Evolutionary conservation across 2,797 vertebrate genomes (phyloP).

Genomic region (Meriones psammophilus): DNA sequence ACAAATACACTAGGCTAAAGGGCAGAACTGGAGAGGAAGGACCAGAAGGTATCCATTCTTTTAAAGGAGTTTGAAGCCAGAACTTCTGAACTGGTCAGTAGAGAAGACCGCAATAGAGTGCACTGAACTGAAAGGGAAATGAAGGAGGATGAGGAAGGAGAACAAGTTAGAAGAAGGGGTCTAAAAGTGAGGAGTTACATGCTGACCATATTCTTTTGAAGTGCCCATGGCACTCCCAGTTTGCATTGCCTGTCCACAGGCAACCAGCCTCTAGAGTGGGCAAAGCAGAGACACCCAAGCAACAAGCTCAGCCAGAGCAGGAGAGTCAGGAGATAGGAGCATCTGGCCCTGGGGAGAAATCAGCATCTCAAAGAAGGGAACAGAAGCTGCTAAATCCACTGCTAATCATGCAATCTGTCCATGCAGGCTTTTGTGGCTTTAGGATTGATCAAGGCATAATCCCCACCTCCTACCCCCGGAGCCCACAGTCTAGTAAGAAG

Average conservation of each 20-base stretch:
- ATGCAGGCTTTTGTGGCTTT: neutral
- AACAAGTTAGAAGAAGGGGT: neutral
- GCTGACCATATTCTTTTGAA: neutral
- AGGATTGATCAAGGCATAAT: slow-evolving; percentile 6
- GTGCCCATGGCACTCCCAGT: neutral
- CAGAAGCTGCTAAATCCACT: neutral
- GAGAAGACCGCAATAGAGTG: neutral
- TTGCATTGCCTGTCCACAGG: neutral
- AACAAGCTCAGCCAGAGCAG: neutral
- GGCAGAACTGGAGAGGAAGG: neutral
- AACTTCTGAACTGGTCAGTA: neutral
- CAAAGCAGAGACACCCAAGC: neutral
- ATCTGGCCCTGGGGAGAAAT: slow-evolving; percentile 7
- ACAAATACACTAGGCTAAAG: neutral
- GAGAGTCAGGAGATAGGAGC: neutral
- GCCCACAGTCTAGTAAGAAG: neutral
- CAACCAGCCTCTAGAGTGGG: neutral
- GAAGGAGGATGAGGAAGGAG: neutral
- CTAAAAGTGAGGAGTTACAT: neutral
- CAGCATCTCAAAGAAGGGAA: neutral
- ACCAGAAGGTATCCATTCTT: neutral
- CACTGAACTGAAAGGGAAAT: neutral
- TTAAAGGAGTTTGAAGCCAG: neutral
- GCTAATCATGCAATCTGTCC: neutral
- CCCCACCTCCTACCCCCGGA: neutral